These are phyloP conservation scores for Anhinga anhinga DNA, from an alignment of 2,113 vertebrate genomes.

Conservation along the genomic window DNA sequence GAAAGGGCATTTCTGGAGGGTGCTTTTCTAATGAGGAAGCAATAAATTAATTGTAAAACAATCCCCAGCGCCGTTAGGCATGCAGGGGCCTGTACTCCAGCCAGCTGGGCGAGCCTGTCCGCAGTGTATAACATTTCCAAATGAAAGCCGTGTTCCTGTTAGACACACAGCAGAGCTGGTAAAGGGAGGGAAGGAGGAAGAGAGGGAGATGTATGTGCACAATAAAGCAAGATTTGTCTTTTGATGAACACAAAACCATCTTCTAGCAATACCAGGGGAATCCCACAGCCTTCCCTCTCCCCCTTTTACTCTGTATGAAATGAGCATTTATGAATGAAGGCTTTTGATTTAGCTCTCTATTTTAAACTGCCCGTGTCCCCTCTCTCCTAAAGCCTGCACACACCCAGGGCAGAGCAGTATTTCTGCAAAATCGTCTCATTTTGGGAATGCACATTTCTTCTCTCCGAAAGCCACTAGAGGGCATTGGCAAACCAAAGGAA, in stretches of 20 bases:
- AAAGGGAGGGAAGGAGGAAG: neutral
- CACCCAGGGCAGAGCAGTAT: accelerated
- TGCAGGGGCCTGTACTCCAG: neutral
- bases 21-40: neutral
- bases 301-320: neutral
- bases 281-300: neutral
- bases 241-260: neutral
- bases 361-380: neutral
- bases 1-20: neutral
- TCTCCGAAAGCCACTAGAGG: conserved; percentile 18
- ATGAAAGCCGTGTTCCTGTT: neutral
- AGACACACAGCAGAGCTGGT: neutral
- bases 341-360: neutral
- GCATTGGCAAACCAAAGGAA: neutral
- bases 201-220: neutral
- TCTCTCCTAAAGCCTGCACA: neutral
- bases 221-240: neutral
- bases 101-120: neutral
- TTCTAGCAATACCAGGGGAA: neutral
- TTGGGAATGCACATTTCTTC: neutral
- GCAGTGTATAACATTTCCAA: neutral
- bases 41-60: neutral
- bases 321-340: neutral
- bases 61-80: neutral
- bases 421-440: neutral